Base-by-base conservation (phyloP, 2,888 invertebrate genomes). In the Rhogogaster chlorosoma region DNA sequence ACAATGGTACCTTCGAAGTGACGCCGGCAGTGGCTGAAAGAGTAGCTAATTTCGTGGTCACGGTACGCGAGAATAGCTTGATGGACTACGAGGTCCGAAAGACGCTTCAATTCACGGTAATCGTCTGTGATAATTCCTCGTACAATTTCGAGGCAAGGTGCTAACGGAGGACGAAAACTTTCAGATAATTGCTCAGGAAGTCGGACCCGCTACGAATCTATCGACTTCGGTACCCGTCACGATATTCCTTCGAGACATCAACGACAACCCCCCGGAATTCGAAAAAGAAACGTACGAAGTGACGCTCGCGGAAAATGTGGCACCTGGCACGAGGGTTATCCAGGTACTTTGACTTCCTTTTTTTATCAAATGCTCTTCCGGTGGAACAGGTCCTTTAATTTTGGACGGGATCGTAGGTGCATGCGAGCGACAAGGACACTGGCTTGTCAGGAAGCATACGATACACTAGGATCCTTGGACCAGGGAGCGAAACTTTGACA, bases 1-100 rank as follows among this genome's bases (percentile, higher is more conserved):
- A 97, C 92, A 98, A 98, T 92, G 97, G 97, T 53, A 98, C 98
- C 4, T 99, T 99, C 91, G 98, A 98, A 93, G 96, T 99, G 85
- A 95, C 96, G 7, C 99, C 99, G 0, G 96, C 96, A 49, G 97
- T 97, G 1, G 97, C 97, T 0, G 97, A 98, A 92, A 95, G 97
- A 86, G 95, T 96, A 87, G 95, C 96, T 2, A 96, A 96, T 89
- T 98, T 98, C 91, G 95, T 97, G 83, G 96, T 99, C 87, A 96
- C 96, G 91, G 98, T 99, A 38, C 96, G 97, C 86, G 97, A 98
- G 92, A 97, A 97, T 87, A 94, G 95, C 0, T 94, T 97, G 89
- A 95, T 99, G 88, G 98, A 99, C 93, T 99, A 96, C 91, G 99
- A 99, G 93, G 95, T 95, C 87, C 94, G 96, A 84, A 95, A 96